phyloP scores from a whole-genome alignment of 2,113 vertebrate genomes.

The Misgurnus anguillicaudatus region DNA sequence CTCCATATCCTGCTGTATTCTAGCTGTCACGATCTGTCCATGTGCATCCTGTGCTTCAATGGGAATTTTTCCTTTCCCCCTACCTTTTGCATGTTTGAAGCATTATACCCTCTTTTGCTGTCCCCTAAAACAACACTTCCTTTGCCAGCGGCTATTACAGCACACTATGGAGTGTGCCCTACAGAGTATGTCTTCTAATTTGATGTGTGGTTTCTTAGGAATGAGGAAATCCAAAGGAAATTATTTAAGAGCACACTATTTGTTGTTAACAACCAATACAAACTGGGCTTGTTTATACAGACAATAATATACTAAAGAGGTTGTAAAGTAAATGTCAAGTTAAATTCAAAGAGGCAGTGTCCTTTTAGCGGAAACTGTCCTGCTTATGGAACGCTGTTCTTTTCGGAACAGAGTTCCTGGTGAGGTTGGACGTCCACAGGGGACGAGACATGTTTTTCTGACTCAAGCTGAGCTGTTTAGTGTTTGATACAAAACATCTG shows the following conservation, averaged over 20 bases:
- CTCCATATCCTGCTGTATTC: conserved; percentile 43
- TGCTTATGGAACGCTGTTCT: too few relatives aligned
- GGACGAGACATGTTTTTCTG: conserved; percentile 12
- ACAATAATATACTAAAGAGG: neutral
- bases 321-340: neutral
- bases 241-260: neutral
- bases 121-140: neutral
- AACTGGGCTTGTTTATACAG: neutral
- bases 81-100: neutral
- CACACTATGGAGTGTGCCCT: neutral
- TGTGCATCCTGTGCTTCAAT: conserved; percentile 51
- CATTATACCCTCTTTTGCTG: neutral
- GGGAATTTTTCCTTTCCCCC: conserved; percentile 16
- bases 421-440: conserved; percentile 4
- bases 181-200: neutral
- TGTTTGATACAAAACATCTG: conserved; percentile 25
- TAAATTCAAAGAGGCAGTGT: neutral
- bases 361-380: neutral
- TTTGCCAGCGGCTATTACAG: neutral
- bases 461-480: conserved; percentile 25
- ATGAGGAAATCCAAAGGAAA: conserved; percentile 14
- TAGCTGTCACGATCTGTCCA: conserved; percentile 19
- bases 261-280: neutral
- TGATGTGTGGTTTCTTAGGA: neutral
- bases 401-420: conserved; percentile 8